These are phyloP conservation scores for Archilochus colubris DNA, from an alignment of 2,113 vertebrate genomes.

Conservation along the genomic window DNA sequence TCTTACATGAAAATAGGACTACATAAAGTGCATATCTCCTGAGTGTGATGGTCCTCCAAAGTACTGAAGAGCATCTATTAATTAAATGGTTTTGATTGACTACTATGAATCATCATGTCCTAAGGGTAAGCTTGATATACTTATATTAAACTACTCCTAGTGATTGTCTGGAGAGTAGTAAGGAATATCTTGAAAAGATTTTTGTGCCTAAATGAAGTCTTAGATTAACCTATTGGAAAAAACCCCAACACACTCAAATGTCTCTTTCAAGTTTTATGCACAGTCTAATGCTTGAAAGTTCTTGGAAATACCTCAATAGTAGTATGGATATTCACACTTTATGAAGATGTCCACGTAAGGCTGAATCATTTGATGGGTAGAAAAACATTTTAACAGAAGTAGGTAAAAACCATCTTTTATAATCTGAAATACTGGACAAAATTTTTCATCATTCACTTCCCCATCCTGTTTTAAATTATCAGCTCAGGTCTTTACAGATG, in stretches of 20 bases:
- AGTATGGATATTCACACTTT: not conserved
- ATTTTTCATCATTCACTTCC: not conserved
- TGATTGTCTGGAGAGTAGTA: not conserved
- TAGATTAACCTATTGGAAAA: not conserved
- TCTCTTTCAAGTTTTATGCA: not conserved
- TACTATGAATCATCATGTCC: conserved; percentile 9
- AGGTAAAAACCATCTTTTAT: not conserved
- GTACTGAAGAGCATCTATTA: not conserved
- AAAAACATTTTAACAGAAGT: not conserved
- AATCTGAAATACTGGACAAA: not conserved
- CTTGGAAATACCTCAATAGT: not conserved
- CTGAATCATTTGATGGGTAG: not conserved
- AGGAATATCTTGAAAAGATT: not conserved
- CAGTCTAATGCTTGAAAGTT: not conserved
- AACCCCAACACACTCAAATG: not conserved
- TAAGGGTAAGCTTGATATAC: not conserved
- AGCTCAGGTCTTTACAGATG: not conserved
- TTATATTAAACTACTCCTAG: not conserved
- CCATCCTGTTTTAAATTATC: not conserved
- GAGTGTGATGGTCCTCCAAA: not conserved
- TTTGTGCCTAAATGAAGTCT: not conserved
- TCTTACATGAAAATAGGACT: not conserved
- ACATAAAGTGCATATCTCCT: not conserved
- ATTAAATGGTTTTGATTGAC: conserved; percentile 30
- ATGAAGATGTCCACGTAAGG: not conserved